Percentiles rank a stretch among this genome's conserved stretches.
Evolutionary conservation across 2,113 vertebrate species (phyloP).

Genomic region (Cervus canadensis): DNA sequence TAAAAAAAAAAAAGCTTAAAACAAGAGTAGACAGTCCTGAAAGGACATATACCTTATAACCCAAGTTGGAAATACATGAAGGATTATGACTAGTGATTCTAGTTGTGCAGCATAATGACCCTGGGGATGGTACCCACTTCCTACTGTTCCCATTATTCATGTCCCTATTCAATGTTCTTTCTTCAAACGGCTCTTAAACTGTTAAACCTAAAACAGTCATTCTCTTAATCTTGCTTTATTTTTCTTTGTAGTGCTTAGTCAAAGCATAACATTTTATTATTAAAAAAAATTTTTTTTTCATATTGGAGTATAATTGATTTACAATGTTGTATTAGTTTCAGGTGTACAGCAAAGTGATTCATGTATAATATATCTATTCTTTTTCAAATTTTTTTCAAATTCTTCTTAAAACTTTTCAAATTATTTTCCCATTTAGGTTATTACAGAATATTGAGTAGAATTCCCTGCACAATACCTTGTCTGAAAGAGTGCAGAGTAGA

Average conservation of each 20-base stretch:
- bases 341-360: background rate
- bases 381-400: background rate
- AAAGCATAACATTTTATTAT: background rate
- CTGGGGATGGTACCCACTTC: background rate
- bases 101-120: background rate
- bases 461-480: background rate
- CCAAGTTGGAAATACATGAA: background rate
- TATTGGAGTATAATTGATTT: background rate
- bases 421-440: background rate
- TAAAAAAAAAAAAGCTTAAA: background rate
- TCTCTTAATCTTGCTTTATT: conserved; percentile 4
- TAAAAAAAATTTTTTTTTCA: background rate
- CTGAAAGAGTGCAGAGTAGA: background rate
- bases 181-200: background rate
- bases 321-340: background rate
- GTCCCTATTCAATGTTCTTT: background rate
- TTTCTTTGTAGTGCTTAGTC: background rate
- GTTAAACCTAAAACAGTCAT: background rate
- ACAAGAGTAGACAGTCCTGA: background rate
- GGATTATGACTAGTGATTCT: background rate
- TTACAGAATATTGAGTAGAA: background rate
- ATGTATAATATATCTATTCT: background rate
- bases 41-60: background rate
- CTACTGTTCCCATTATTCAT: background rate
- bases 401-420: background rate